These are phyloP conservation scores for Seira sanloemensis DNA, from an alignment of 2,888 invertebrate species.

Conservation along the genomic window DNA sequence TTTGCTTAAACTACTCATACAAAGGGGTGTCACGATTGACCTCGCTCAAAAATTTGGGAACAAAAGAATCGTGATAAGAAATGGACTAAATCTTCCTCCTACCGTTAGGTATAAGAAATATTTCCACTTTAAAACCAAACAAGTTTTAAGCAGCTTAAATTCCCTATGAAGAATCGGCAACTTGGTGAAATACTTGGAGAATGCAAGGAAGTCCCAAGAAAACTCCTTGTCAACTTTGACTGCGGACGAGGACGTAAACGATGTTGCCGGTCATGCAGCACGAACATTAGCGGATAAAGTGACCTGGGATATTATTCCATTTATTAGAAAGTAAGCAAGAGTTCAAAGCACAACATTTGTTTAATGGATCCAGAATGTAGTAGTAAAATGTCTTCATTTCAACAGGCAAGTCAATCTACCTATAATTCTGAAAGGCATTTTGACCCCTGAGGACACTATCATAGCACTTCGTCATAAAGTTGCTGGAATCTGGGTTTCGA, in stretches of 20 bases:
- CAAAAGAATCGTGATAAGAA: too few relatives aligned
- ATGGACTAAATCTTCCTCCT: too few relatives aligned
- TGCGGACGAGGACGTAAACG: neutral
- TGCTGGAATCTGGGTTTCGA: conserved; percentile 90
- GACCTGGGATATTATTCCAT: conserved; percentile 76
- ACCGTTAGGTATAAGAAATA: too few relatives aligned
- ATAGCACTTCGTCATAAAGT: conserved; percentile 83
- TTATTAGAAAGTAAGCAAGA: conserved; percentile 83
- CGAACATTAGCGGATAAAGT: too few relatives aligned
- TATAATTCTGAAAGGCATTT: conserved; percentile 89
- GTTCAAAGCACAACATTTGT: neutral
- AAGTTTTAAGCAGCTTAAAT: too few relatives aligned
- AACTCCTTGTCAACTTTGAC: too few relatives aligned
- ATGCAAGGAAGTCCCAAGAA: neutral
- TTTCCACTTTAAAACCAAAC: too few relatives aligned
- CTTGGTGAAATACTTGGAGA: conserved; percentile 14
- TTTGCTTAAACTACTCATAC: too few relatives aligned
- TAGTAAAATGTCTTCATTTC: neutral
- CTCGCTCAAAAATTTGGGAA: too few relatives aligned
- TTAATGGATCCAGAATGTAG: neutral
- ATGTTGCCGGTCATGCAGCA: conserved; percentile 20
- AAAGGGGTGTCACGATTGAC: too few relatives aligned
- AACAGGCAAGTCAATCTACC: conserved; percentile 79
- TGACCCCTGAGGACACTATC: conserved; percentile 90
- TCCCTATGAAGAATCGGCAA: too few relatives aligned